Percentiles rank a stretch among this genome's conserved stretches.
Conservation (phyloP, 1,140 invertebrate genomes). For the Stenopsyche tienmushanensis region DNA sequence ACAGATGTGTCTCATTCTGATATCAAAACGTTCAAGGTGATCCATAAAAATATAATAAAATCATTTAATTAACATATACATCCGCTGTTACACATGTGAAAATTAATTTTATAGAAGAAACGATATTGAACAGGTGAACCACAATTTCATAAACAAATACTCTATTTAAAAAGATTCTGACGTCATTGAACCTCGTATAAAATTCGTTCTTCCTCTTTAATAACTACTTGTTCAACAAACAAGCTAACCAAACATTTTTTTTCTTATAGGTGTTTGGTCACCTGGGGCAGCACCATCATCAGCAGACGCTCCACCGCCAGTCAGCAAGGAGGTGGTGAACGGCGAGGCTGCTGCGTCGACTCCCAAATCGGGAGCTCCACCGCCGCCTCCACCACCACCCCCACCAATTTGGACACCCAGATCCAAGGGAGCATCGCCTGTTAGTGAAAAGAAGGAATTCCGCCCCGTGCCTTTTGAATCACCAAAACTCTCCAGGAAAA, state of each 20-base stretch:
- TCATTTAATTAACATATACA: too few relatives aligned
- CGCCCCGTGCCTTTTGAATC: constrained; percentile 61
- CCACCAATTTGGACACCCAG: constrained; percentile 74
- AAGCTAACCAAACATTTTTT: too few relatives aligned
- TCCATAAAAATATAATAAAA: too few relatives aligned
- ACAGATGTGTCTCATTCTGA: too few relatives aligned
- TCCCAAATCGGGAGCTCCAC: constrained; percentile 46
- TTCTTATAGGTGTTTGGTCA: constrained; percentile 55
- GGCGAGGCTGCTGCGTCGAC: constrained; percentile 4
- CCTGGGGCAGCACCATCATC: constrained; percentile 43
- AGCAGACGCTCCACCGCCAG: constrained; percentile 2
- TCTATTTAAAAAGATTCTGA: background rate
- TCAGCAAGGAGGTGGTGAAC: background rate
- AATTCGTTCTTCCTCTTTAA: too few relatives aligned
- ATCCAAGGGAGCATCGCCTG: constrained; percentile 41
- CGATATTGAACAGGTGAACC: too few relatives aligned
- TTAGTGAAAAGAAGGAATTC: constrained; percentile 57
- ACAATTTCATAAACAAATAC: background rate
- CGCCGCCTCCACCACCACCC: constrained; percentile 59
- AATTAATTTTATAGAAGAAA: too few relatives aligned
- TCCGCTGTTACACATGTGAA: too few relatives aligned
- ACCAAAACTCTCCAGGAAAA: constrained; percentile 50
- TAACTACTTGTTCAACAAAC: too few relatives aligned
- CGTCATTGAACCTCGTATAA: background rate
- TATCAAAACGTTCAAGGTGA: too few relatives aligned